Base-by-base conservation (phyloP, 2,797 vertebrate species). In the Rhadinocentrus ornatus region DNA sequence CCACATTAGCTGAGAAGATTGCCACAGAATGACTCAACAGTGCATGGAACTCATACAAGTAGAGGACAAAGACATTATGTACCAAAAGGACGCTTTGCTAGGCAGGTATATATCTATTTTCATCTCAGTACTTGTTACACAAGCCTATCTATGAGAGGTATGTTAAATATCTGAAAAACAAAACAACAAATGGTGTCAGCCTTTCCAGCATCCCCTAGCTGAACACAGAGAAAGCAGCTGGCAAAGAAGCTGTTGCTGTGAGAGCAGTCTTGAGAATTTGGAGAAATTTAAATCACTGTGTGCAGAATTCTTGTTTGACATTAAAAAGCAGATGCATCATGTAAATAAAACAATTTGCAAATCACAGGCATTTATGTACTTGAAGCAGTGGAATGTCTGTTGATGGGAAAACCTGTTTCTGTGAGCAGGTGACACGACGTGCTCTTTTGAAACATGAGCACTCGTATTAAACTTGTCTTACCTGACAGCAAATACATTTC, bases 1-100 rank as follows among this genome's bases (percentile, higher is more conserved):
- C 0, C 22, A 75, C 71, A 72, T 65, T 69, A 71, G 35, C 60
- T 6, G 50, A 62, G 20, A 69, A 39, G 66, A 66, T 24, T 7
- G 67, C 37, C 20, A 58, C 34, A 71, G 56, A 82, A 77, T 83
- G 6, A 83, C 83, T 76, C 62, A 82, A 85, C 85, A 74, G 55
- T 80, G 62, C 75, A 69, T 58, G 44, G 32, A 68, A 74, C 39
- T 59, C 13, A 68, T 29, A 75, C 41, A 78, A 71, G 57, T 37
- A 66, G 6, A 56, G 29, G 52, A 60, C 71, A 82, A 66, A 78
- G 16, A 80, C 44, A 39, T 20, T 24, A 66, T 50, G 32, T 50
- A 73, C 16, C 10, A 69, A 53, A 27, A 53, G 52, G 52, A 80
- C 73, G 79, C 58, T 68, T 74, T 71, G 29, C 62, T 24, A n/a